Percentiles rank a stretch among this genome's conserved stretches.
Conservation (phyloP, 1,140 invertebrate species). For the Drosophila parabipectinata region DNA sequence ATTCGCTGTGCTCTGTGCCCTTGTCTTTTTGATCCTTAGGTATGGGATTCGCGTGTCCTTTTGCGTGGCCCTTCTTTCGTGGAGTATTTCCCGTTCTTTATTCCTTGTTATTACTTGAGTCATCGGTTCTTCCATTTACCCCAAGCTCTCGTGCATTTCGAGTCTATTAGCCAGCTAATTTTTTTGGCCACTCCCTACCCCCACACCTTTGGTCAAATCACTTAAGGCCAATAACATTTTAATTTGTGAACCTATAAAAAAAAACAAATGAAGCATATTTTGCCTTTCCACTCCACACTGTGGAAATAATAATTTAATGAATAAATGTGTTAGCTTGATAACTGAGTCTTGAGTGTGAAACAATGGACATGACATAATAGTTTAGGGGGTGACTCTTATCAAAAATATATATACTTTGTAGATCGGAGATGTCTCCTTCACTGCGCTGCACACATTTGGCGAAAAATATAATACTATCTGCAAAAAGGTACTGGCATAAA, state of each 20-base stretch:
- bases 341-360: too few relatives aligned
- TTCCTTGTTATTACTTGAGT: conserved; percentile 19
- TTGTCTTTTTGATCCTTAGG: conserved; percentile 45
- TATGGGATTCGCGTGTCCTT: conserved; percentile 53
- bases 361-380: too few relatives aligned
- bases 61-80: conserved; percentile 1
- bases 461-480: too few relatives aligned
- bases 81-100: conserved; percentile 24
- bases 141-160: conserved; percentile 22
- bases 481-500: too few relatives aligned
- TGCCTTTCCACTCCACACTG: background rate
- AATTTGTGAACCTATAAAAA: conserved; percentile 72
- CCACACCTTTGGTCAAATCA: conserved; percentile 50
- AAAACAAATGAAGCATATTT: conserved; percentile 15
- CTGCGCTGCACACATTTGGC: too few relatives aligned
- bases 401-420: too few relatives aligned
- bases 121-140: conserved; percentile 1
- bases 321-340: background rate
- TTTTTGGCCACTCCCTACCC: conserved; percentile 13
- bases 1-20: conserved; percentile 44
- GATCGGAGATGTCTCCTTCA: too few relatives aligned
- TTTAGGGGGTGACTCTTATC: too few relatives aligned
- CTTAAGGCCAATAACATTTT: conserved; percentile 79
- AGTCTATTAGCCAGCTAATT: conserved; percentile 76
- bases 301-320: background rate